A percentile compares a stretch with the other conserved stretches of the same genome.
Conservation (phyloP, 2,888 invertebrate genomes). For the Netelia melanura region DNA sequence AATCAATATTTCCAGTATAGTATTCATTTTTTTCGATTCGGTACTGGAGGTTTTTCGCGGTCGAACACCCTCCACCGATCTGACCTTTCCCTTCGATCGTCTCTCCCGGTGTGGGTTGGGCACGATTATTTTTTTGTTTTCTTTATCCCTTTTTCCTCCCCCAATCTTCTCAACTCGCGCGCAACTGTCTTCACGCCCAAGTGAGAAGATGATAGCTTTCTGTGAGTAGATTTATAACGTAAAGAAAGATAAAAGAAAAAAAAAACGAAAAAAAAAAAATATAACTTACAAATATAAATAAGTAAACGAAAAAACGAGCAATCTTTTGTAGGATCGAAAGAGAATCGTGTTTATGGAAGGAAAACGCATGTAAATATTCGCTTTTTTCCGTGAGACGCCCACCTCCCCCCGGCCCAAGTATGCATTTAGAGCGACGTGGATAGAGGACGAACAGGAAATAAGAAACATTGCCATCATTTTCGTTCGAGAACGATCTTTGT, state of each 20-base stretch:
- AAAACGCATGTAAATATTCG: slow-evolving; percentile 76
- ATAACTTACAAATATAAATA: slow-evolving; percentile 57
- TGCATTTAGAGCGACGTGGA: slow-evolving; percentile 47
- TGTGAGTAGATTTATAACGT: slow-evolving; percentile 54
- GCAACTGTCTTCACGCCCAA: slow-evolving; percentile 53
- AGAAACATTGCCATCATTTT: slow-evolving; percentile 29
- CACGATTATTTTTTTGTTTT: slow-evolving; percentile 62
- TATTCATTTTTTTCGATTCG: slow-evolving; percentile 67
- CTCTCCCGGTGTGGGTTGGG: slow-evolving; percentile 36
- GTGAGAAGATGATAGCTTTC: slow-evolving; percentile 48
- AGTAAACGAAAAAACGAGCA: slow-evolving; percentile 52
- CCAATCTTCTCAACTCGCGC: slow-evolving; percentile 62
- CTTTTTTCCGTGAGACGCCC: slow-evolving; percentile 71
- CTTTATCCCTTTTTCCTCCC: slow-evolving; percentile 36
- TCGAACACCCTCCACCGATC: slow-evolving; percentile 54
- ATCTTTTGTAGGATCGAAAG: slow-evolving; percentile 62
- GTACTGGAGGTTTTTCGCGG: slow-evolving; percentile 59
- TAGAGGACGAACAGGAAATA: slow-evolving; percentile 24
- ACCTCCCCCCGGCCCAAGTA: slow-evolving; percentile 11
- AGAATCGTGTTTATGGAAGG: slow-evolving; percentile 60
- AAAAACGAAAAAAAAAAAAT: slow-evolving; percentile 56
- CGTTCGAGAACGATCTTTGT: slow-evolving; percentile 44
- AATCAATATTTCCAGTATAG: slow-evolving; percentile 81
- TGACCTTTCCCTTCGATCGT: not conserved
- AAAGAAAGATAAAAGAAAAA: slow-evolving; percentile 59